Evolutionary conservation across 2,888 invertebrate genomes (phyloP).

Genomic region (Smittia sp.): DNA sequence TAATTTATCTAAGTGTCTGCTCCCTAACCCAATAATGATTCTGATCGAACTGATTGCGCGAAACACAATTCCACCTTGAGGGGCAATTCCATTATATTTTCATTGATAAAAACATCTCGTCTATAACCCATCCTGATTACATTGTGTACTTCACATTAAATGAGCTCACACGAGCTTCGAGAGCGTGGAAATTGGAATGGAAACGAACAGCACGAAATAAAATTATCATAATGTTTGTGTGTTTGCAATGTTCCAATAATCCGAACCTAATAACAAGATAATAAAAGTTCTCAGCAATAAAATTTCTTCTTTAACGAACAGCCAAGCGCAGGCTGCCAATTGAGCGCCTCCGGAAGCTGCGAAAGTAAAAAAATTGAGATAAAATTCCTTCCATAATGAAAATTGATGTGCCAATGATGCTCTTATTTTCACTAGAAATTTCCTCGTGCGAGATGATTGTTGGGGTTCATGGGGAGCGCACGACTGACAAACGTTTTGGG

Average conservation of each 20-base stretch:
- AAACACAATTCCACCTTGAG: background rate
- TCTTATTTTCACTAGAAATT: slow-evolving; percentile 6
- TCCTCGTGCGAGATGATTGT: slow-evolving; percentile 15
- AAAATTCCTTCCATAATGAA: slow-evolving; percentile 9
- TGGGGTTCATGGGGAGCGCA: background rate
- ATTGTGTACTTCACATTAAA: slow-evolving; percentile 10
- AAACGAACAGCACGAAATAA: slow-evolving; percentile 3
- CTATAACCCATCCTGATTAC: slow-evolving; percentile 18
- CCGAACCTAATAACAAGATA: slow-evolving; percentile 8
- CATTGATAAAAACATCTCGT: slow-evolving; percentile 12
- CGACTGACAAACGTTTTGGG: background rate
- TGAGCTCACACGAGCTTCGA: background rate
- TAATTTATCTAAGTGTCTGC: slow-evolving; percentile 32
- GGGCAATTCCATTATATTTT: background rate
- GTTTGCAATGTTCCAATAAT: background rate
- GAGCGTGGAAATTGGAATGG: background rate
- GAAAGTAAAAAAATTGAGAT: slow-evolving; percentile 10
- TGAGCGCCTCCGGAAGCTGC: background rate
- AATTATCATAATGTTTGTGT: slow-evolving; percentile 8
- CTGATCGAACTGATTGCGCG: slow-evolving; percentile 16
- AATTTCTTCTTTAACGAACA: background rate
- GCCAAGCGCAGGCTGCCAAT: background rate
- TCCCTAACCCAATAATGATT: slow-evolving; percentile 25
- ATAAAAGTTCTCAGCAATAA: slow-evolving; percentile 12
- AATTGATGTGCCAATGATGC: slow-evolving; percentile 19